Percentiles rank a stretch among this genome's conserved stretches.
Conservation (phyloP, 2,113 vertebrate genomes). For the Marmota monax region DNA sequence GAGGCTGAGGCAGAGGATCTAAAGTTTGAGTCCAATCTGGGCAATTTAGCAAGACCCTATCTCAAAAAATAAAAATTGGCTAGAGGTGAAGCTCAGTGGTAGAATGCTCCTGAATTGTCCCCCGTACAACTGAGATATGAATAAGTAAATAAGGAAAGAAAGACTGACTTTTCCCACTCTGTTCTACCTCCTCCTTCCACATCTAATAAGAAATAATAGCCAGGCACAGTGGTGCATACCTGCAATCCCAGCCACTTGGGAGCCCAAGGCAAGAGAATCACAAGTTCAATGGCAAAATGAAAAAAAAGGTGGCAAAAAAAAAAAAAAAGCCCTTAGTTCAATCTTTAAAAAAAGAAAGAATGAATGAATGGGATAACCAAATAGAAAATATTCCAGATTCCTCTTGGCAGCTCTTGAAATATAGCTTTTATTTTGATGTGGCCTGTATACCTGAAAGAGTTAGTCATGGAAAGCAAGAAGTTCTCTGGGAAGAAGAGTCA, state of each 20-base stretch:
- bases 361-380: neutral
- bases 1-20: no score
- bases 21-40: no score
- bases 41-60: no score
- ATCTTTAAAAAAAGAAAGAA: neutral
- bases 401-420: neutral
- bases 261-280: neutral
- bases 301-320: neutral
- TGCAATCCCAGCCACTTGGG: neutral
- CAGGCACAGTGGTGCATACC: neutral
- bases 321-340: neutral
- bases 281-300: neutral
- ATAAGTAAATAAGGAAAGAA: no score
- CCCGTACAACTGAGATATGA: no score
- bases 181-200: neutral
- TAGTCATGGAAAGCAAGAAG: neutral
- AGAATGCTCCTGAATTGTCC: no score
- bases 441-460: neutral
- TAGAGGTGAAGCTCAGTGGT: no score
- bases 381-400: neutral
- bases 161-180: neutral
- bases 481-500: conserved; percentile 28
- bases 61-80: no score
- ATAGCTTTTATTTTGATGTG: neutral
- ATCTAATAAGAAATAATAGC: neutral